Base-by-base conservation (phyloP, 1,140 invertebrate species). In the Magallana ariakensis region DNA sequence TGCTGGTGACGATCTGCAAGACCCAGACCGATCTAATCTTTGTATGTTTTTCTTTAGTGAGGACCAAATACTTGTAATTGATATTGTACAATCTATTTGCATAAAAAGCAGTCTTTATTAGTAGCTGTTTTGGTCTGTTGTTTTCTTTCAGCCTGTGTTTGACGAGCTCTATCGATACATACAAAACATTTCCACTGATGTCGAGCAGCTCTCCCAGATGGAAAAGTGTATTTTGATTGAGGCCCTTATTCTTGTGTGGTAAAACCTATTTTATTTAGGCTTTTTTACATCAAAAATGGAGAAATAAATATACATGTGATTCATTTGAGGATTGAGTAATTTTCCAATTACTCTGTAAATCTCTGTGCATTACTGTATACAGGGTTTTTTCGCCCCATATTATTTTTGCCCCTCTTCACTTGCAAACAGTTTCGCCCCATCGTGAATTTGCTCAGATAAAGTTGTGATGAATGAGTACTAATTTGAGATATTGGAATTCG, bases 1-100 rank as follows among this genome's bases (percentile, higher is more conserved):
- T 98, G 1, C 96, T 98, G 94, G 97, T 99, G 0, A 98, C 98
- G 95, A 96, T 98, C 57, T 97, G 97, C 15, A 96, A 97, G 66
- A 97, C 97, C 92, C 98, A 97, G 95, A 97, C 97, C 0, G 93
- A 97, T 11, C 94, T 95, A 9, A 86, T 95, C 13, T 90, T 95
- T 91, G 95, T 95, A 92, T 91, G 93, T 91, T 53, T 70, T 5
- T 57, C 85, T 26, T 26, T 70, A 75, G 62, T 62, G 53, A 58
- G 57, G 8, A 19, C 98, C 53, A 11, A 15, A 16, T 46, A 26
- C 22, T n/a, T 2, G 22, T 60, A 2, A 13, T 84, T 46, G 13
- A 22, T 26, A 22, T 66, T 60, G 1, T 26, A 7, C 4, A 62
- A 46, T 46, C 5, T 46, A 46, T 46, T 2, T 46, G 33, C 33